Evolutionary conservation across 1,140 invertebrate genomes (phyloP).

Genomic region (Drosophila kurseongensis): DNA sequence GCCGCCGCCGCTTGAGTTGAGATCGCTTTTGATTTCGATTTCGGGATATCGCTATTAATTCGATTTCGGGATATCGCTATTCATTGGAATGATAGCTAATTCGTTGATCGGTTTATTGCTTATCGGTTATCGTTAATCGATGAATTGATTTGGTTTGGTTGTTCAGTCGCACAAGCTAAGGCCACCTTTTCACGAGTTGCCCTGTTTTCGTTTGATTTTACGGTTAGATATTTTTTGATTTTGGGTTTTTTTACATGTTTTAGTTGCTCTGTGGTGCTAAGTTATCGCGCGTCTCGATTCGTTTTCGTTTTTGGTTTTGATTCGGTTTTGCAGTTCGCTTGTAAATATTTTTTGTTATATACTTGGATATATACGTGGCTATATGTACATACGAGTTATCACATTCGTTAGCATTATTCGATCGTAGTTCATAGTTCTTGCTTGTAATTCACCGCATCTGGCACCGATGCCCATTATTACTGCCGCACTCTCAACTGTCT

Average conservation of each 20-base stretch:
- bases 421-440: constrained; percentile 55
- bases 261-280: constrained; percentile 18
- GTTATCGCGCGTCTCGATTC: constrained; percentile 43
- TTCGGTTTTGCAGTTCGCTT: constrained; percentile 51
- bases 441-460: constrained; percentile 48
- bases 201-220: constrained; percentile 60
- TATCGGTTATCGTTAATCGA: constrained; percentile 40
- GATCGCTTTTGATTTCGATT: constrained; percentile 20
- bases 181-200: constrained; percentile 70
- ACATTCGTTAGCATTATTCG: constrained; percentile 72
- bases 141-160: constrained; percentile 48
- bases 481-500: constrained; percentile 75
- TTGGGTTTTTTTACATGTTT: constrained; percentile 19
- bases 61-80: constrained; percentile 19
- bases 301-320: constrained; percentile 18
- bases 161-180: constrained; percentile 79
- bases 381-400: constrained; percentile 78
- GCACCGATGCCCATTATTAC: constrained; percentile 45
- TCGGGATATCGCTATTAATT: constrained; percentile 7
- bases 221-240: constrained; percentile 25
- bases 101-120: constrained; percentile 52
- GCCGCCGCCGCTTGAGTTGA: constrained; percentile 36
- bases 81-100: constrained; percentile 39
- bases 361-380: constrained; percentile 71
- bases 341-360: constrained; percentile 62